Evolutionary conservation across 1,140 invertebrate species (phyloP).

Genomic region (Glossosoma conforme): DNA sequence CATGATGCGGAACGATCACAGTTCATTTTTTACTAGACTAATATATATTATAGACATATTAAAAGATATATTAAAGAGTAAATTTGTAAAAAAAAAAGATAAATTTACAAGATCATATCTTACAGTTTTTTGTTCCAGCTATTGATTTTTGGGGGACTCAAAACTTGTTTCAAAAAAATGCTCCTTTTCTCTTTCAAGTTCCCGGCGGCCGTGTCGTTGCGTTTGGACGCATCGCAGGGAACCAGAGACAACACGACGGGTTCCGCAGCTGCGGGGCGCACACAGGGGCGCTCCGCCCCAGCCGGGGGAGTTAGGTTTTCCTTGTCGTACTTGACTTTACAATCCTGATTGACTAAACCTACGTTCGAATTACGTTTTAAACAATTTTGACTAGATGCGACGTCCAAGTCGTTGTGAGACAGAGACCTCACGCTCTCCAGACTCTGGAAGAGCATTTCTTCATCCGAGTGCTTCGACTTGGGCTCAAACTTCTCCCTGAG

Average conservation of each 20-base stretch:
- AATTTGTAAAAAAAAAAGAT: no score
- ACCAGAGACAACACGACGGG: conserved; percentile 26
- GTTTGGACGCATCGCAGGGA: conserved; percentile 31
- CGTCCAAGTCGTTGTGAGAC: conserved; percentile 26
- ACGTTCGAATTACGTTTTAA: conserved; percentile 38
- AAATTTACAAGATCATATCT: no score
- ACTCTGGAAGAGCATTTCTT: conserved; percentile 44
- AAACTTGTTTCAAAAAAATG: conserved; percentile 55
- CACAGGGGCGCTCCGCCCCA: conserved; percentile 31
- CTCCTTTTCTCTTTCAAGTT: conserved; percentile 53
- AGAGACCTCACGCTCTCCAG: conserved; percentile 34
- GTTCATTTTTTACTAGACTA: no score
- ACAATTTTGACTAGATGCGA: conserved; percentile 34
- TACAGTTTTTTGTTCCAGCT: conserved; percentile 37
- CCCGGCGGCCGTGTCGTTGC: conserved; percentile 34
- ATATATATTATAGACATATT: no score
- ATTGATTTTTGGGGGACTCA: conserved; percentile 55
- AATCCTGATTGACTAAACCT: conserved; percentile 35
- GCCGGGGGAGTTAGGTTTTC: conserved; percentile 35
- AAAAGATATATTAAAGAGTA: no score
- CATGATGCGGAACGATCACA: no score
- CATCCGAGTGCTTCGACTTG: conserved; percentile 45
- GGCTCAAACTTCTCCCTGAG: conserved; percentile 57
- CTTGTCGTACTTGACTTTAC: conserved; percentile 34
- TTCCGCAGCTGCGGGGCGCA: conserved; percentile 19